Conservation (phyloP, 2,113 vertebrate genomes). For the Phylloscopus trochiloides region DNA sequence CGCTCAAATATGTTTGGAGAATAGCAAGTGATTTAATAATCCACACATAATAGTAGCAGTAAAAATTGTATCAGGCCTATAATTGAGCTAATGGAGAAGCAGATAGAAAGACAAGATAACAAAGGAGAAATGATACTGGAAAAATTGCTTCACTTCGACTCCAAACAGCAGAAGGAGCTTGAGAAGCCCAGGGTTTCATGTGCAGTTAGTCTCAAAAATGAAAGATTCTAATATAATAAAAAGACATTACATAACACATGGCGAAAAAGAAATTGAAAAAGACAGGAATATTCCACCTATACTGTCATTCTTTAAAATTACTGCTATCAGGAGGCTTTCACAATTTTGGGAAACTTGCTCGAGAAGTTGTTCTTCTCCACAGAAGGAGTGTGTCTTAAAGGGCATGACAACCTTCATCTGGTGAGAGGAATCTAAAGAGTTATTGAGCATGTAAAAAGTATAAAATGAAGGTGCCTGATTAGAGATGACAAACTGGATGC, state of each 20-base stretch:
- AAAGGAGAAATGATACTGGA: conserved; percentile 59
- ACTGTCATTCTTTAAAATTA: conserved; percentile 50
- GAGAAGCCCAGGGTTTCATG: conserved; percentile 39
- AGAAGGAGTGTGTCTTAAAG: conserved; percentile 2
- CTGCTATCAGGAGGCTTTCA: conserved; percentile 31
- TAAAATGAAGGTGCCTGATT: conserved; percentile 18
- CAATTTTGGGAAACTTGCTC: conserved; percentile 22
- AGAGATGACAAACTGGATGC: neutral
- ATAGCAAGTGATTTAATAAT: conserved; percentile 49
- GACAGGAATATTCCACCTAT: neutral
- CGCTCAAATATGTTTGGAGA: conserved; percentile 50
- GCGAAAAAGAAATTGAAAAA: conserved; percentile 12
- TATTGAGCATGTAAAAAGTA: conserved; percentile 10
- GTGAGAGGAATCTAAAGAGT: neutral
- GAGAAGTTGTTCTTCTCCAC: neutral
- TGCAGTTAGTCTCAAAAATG: conserved; percentile 29
- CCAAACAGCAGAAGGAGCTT: conserved; percentile 37
- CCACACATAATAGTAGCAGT: neutral
- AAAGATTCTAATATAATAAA: conserved; percentile 37
- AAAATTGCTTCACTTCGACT: conserved; percentile 66
- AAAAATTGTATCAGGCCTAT: conserved; percentile 22
- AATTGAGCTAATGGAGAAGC: conserved; percentile 57
- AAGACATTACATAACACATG: conserved; percentile 16
- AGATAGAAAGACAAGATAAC: conserved; percentile 61
- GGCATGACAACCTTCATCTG: neutral